Base-by-base conservation (phyloP, 2,888 invertebrate genomes). In the Phymatocera aterrima region DNA sequence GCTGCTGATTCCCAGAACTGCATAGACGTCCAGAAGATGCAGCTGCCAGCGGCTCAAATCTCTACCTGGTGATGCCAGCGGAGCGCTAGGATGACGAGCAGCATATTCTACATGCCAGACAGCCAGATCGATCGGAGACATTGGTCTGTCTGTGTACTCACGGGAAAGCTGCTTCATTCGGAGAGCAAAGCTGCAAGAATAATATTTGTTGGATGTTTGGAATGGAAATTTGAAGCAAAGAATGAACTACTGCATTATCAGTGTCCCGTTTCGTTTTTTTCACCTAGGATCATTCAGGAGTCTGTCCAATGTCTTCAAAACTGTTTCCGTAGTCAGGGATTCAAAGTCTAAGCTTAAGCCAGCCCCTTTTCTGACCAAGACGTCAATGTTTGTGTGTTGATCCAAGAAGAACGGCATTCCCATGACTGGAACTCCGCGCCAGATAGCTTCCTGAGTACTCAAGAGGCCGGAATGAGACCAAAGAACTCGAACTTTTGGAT, bases 251-350 rank as follows among this genome's bases (percentile, higher is more conserved):
- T 46, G 12, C 3, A 0, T 46, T 1, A 3, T 15, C n/a, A 46
- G n/a, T n/a, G n/a, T n/a, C n/a, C 3, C n/a, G 12, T 15, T 10
- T 46, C 3, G 46, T 3, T 10, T 1, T 46, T 18, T 81, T 34
- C 81, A 86, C 85, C 80, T 84, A 5, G 80, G 40, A 46, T 85
- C 79, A 51, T 80, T 79, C 21, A 86, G n/a, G 31, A 84, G 79
- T 77, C 79, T 61, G 15, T 81, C 60, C 18, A 86, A 79, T 0
- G 83, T 83, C 12, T 78, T 43, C 61, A 79, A 31, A 15, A 82
- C 18, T 4, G 51, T n/a, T 4, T 84, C 80, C n/a, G 80, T 82
- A 0, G 83, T 81, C 0, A 87, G 75, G n/a, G 77, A 79, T 6
- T 78, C 24, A 31, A 82, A 77, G 2, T 84, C 82, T 10, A 86